Percentiles rank a stretch among this genome's conserved stretches.
These are phyloP conservation scores for Diabrotica virgifera DNA, from an alignment of 1,140 invertebrate genomes.

Conservation along the genomic window DNA sequence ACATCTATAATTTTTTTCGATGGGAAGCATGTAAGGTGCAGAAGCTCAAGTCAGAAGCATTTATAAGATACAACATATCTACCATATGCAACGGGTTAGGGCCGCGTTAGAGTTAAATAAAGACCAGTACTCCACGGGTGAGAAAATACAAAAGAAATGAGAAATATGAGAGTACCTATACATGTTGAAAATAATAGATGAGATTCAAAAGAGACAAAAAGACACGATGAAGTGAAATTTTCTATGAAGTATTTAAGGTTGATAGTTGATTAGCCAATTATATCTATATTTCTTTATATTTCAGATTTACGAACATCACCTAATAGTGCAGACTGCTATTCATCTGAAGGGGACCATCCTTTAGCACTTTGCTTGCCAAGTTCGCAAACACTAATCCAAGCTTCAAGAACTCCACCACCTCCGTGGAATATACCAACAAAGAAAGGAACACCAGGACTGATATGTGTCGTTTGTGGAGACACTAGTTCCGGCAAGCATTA, in stretches of 20 bases:
- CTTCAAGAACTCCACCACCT: constrained; percentile 45
- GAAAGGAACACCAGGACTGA: constrained; percentile 59
- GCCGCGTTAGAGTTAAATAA: too few species aligned
- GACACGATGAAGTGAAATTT: too few species aligned
- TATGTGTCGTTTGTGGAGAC: constrained; percentile 95
- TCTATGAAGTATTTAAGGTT: background rate
- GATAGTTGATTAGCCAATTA: background rate
- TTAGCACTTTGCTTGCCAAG: constrained; percentile 42
- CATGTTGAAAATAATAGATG: too few species aligned
- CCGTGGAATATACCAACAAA: constrained; percentile 45
- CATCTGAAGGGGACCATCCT: constrained; percentile 42
- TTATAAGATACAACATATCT: too few species aligned
- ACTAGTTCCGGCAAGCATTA: constrained; percentile 97
- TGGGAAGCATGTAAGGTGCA: too few species aligned
- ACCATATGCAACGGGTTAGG: too few species aligned
- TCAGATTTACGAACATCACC: constrained; percentile 45
- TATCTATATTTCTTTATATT: constrained; percentile 5
- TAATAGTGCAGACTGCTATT: constrained; percentile 45
- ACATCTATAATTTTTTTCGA: too few species aligned
- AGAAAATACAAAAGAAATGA: too few species aligned
- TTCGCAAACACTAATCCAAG: constrained; percentile 46
- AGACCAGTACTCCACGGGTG: too few species aligned
- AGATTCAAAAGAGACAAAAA: too few species aligned
- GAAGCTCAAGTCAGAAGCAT: too few species aligned
- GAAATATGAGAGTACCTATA: too few species aligned